These are phyloP conservation scores for Trochalopteron elliotii DNA, from an alignment of 2,113 vertebrate species.

Conservation along the genomic window DNA sequence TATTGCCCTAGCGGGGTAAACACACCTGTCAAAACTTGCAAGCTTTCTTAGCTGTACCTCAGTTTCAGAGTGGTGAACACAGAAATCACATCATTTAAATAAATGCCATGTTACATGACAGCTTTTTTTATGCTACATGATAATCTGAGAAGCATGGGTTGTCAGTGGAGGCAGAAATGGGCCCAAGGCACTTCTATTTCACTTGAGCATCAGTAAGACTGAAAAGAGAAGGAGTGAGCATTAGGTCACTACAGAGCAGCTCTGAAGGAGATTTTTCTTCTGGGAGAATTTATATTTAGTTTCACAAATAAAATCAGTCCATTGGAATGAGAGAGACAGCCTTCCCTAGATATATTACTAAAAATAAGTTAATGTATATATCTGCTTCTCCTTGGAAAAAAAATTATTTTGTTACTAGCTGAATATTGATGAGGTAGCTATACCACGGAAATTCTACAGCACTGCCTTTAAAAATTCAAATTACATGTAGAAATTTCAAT, in stretches of 20 bases:
- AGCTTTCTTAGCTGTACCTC: constrained; percentile 39
- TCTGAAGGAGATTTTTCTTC: constrained; percentile 53
- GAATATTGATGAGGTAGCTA: not conserved
- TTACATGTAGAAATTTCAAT: not conserved
- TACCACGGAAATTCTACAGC: not conserved
- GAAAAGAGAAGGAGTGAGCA: constrained; percentile 61
- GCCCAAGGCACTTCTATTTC: constrained; percentile 62
- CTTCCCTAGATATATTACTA: constrained; percentile 21
- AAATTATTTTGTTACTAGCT: not conserved
- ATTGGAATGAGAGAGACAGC: constrained; percentile 15
- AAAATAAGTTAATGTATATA: constrained; percentile 15
- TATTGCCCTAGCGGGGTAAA: constrained; percentile 18
- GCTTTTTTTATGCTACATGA: constrained; percentile 58
- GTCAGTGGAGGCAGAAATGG: constrained; percentile 59
- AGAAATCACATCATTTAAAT: constrained; percentile 66
- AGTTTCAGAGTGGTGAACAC: constrained; percentile 41
- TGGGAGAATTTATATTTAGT: constrained; percentile 58
- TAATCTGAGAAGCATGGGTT: constrained; percentile 62
- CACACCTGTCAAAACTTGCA: constrained; percentile 49
- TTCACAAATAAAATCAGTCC: constrained; percentile 39
- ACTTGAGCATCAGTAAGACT: constrained; percentile 65
- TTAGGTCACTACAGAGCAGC: constrained; percentile 50
- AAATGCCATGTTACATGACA: constrained; percentile 63
- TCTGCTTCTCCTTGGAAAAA: not conserved
- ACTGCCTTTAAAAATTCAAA: not conserved